Percentiles rank a stretch among this genome's conserved stretches.
phyloP scores from a whole-genome alignment of 2,888 invertebrate species.

The Eumerus sabulonum region DNA sequence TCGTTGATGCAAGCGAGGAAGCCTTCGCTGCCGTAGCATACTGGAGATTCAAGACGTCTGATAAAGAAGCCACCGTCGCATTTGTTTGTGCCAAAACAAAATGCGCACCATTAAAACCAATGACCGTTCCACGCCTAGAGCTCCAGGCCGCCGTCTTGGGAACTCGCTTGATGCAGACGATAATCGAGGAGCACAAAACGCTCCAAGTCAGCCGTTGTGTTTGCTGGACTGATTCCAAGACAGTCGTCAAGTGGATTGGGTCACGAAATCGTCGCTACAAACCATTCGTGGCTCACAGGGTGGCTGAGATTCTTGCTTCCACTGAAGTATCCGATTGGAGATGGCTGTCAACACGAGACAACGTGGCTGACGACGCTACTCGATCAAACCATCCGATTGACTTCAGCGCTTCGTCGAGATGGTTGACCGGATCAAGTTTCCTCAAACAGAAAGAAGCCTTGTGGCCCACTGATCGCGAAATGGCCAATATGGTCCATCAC shows the following conservation, averaged over 20 bases:
- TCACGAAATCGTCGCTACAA: slow-evolving; percentile 52
- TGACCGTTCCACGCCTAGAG: slow-evolving; percentile 34
- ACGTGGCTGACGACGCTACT: slow-evolving; percentile 70
- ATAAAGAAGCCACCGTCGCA: slow-evolving; percentile 24
- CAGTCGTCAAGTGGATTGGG: slow-evolving; percentile 54
- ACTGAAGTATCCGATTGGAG: slow-evolving; percentile 62
- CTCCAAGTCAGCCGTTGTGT: too few species aligned
- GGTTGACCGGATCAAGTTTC: slow-evolving; percentile 49
- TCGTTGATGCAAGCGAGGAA: slow-evolving; percentile 44
- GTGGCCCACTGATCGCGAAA: slow-evolving; percentile 34
- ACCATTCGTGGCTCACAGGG: slow-evolving; percentile 66
- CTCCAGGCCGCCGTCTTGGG: slow-evolving; percentile 45
- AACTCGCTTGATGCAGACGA: slow-evolving; percentile 15
- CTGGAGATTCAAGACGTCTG: slow-evolving; percentile 19
- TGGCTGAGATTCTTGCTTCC: slow-evolving; percentile 54
- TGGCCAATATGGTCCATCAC: neutral
- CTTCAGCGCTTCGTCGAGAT: slow-evolving; percentile 40
- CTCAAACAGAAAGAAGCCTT: slow-evolving; percentile 8
- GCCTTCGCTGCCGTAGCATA: slow-evolving; percentile 61
- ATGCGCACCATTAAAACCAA: slow-evolving; percentile 27
- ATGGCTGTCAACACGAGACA: slow-evolving; percentile 69
- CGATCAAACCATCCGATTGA: slow-evolving; percentile 37
- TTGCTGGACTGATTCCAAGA: slow-evolving; percentile 43
- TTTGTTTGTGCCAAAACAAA: slow-evolving; percentile 47
- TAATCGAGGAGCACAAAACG: slow-evolving; percentile 19